Evolutionary conservation across 2,888 invertebrate species (phyloP).

Genomic region (Cataglyphis cursor): DNA sequence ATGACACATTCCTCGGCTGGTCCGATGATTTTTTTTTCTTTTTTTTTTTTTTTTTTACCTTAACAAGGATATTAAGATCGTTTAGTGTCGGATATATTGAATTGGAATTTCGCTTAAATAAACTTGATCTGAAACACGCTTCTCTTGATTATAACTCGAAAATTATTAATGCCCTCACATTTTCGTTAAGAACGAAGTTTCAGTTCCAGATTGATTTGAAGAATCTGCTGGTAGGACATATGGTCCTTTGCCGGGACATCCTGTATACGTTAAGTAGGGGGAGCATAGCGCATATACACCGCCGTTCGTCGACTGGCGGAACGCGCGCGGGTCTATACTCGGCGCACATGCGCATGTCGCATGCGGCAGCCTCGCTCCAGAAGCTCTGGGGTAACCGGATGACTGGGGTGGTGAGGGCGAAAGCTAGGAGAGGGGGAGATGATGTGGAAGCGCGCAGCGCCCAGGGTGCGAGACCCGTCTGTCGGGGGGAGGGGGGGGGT

Average conservation of each 20-base stretch:
- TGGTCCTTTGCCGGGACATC: slow-evolving; percentile 26
- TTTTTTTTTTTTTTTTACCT: too few species aligned
- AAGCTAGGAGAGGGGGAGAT: not conserved
- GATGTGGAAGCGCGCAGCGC: slow-evolving; percentile 16
- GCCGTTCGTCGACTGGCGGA: slow-evolving; percentile 68
- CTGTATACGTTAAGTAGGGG: slow-evolving; percentile 2
- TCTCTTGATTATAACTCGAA: not conserved
- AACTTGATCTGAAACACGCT: too few species aligned
- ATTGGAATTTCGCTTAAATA: too few species aligned
- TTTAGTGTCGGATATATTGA: too few species aligned
- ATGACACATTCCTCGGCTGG: not conserved
- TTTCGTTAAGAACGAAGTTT: not conserved
- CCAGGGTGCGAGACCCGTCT: slow-evolving; percentile 13
- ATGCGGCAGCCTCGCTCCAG: slow-evolving; percentile 39
- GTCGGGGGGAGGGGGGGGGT: not conserved
- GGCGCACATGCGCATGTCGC: slow-evolving; percentile 72
- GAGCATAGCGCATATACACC: slow-evolving; percentile 60
- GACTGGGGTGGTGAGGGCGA: slow-evolving; percentile 14
- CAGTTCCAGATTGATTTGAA: not conserved
- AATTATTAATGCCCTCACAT: not conserved
- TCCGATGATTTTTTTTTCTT: not conserved
- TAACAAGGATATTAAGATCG: too few species aligned
- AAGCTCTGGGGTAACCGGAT: slow-evolving; percentile 40
- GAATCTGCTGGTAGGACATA: not conserved
- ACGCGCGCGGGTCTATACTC: slow-evolving; percentile 77